Conservation (phyloP, 1,140 invertebrate genomes). For the Euschistus heros region DNA sequence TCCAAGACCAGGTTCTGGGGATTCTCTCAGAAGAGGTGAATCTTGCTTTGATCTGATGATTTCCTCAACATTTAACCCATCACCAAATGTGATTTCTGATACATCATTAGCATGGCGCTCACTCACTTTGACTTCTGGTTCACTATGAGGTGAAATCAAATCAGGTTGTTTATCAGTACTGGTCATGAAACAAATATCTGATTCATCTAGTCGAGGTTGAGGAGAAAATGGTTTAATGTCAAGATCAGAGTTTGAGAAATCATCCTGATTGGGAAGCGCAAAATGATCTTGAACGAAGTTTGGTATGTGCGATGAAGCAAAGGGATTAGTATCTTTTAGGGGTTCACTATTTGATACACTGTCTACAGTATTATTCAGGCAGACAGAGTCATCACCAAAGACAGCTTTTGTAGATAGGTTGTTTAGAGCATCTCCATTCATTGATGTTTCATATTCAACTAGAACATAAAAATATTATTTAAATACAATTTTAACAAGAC, state of each 20-base stretch:
- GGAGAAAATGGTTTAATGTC: not conserved
- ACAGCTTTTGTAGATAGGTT: conserved; percentile 16
- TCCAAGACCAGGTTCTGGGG: not conserved
- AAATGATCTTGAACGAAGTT: conserved; percentile 5
- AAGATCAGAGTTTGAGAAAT: not conserved
- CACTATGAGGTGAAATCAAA: not conserved
- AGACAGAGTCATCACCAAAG: conserved; percentile 14
- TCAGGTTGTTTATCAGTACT: not conserved
- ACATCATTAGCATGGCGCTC: not conserved
- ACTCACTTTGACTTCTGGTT: not conserved
- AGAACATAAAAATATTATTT: conserved; percentile 12
- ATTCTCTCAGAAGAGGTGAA: not conserved
- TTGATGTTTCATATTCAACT: conserved; percentile 11
- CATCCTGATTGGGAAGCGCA: not conserved
- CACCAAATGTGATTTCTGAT: not conserved
- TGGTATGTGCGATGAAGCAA: not conserved
- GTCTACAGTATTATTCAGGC: not conserved
- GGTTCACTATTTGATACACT: not conserved
- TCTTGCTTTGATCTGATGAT: not conserved
- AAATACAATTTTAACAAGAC: no score
- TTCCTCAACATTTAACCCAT: not conserved
- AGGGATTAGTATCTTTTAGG: not conserved
- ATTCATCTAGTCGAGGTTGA: not conserved
- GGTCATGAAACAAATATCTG: not conserved
- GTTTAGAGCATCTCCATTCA: conserved; percentile 15